Base-by-base conservation (phyloP, 2,113 vertebrate genomes). In the Cheilinus undulatus region DNA sequence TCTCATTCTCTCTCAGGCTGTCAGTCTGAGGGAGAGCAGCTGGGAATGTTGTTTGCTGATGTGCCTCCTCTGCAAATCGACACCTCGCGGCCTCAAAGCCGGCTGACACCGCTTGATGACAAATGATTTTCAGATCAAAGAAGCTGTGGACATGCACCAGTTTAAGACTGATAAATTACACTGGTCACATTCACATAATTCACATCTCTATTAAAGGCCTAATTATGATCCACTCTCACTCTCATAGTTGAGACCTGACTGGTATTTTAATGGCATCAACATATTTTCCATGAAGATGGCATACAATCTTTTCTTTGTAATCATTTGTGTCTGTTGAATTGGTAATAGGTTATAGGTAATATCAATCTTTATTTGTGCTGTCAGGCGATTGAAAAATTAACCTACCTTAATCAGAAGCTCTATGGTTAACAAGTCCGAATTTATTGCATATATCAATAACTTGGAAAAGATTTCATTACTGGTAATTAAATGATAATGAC, bases 41-140 rank as follows among this genome's bases (percentile, higher is more conserved):
- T 87, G 86, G 45, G 82, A 87, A 86, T 84, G 79, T 17, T 76
- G 71, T 56, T 62, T 52, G 51, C 42, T 57, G 58, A 73, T 64
- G 26, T 20, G 26, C 4, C 22, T 15, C 42, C 9, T 60, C 72
- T 64, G 74, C 30, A 71, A 83, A 51, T 62, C 15, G 49, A 78
- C 66, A 75, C 83, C 73, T 77, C n/a, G 0, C 0, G 27, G 27
- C 11, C 22, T 72, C 70, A 79, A 63, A 69, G 59, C 30, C 63
- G 34, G 12, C n/a, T 11, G 10, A 23, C 13, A 26, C 2, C 11
- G 4, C 36, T 67, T 32, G 10, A 49, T 19, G 58, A 57, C 61
- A 76, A 72, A 69, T 60, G 53, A 72, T 81, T 74, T 72, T 53
- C 28, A 14, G 59, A 61, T 54, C n/a, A 69, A 52, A 66, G 46